Conservation (phyloP, 2,888 invertebrate species). For the Spodoptera littoralis region DNA sequence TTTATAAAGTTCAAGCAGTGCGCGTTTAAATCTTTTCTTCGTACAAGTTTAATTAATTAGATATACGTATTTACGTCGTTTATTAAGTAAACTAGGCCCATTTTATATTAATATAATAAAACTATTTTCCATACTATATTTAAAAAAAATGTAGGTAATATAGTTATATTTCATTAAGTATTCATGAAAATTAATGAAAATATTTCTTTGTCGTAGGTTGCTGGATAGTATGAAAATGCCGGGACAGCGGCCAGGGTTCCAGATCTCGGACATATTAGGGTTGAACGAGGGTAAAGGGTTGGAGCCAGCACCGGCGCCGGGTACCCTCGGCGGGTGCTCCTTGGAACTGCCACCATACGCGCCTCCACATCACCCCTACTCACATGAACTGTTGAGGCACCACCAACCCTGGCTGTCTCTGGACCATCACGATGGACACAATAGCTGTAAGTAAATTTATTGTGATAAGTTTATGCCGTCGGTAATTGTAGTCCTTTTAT, state of each 20-base stretch:
- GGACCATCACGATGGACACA: slow-evolving; percentile 79
- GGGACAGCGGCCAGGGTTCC: slow-evolving; percentile 94
- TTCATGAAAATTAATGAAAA: slow-evolving; percentile 19
- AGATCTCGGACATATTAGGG: slow-evolving; percentile 97
- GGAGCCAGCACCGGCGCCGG: slow-evolving; percentile 75
- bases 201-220: slow-evolving; percentile 86
- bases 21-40: slow-evolving; percentile 63
- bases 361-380: slow-evolving; percentile 78
- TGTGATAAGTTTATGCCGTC: neutral
- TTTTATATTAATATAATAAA: neutral
- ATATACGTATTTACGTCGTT: no score
- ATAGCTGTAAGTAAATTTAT: slow-evolving; percentile 36
- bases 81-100: neutral
- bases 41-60: neutral
- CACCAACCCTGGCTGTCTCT: slow-evolving; percentile 83
- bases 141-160: neutral
- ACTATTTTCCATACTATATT: neutral
- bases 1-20: neutral
- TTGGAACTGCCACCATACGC: slow-evolving; percentile 80
- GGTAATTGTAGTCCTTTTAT: no score
- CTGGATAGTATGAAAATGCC: slow-evolving; percentile 95
- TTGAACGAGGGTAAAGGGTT: slow-evolving; percentile 91
- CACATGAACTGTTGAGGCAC: slow-evolving; percentile 81
- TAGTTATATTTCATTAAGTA: slow-evolving; percentile 9
- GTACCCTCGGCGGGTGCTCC: slow-evolving; percentile 70